A percentile compares a stretch with the other conserved stretches of the same genome.
phyloP scores from a whole-genome alignment of 2,888 invertebrate genomes.

The Blastobasis adustella region DNA sequence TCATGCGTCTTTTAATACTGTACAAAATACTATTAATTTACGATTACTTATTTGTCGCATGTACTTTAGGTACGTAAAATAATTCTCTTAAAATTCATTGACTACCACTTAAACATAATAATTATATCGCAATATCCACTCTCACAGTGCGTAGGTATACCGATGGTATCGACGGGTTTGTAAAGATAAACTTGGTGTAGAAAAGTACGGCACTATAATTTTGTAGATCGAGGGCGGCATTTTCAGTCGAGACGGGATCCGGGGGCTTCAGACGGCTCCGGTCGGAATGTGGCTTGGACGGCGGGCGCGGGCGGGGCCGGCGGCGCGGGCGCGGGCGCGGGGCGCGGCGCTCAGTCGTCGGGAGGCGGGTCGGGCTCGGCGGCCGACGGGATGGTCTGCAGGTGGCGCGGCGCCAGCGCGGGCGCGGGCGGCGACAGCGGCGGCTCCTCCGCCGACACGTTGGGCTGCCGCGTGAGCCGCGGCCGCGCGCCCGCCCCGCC shows the following conservation, averaged over 20 bases:
- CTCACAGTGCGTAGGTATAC: too few species aligned
- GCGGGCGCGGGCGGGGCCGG: constrained; percentile 22
- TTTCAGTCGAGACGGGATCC: too few species aligned
- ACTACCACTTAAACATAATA: too few species aligned
- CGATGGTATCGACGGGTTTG: too few species aligned
- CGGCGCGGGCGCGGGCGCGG: constrained; percentile 19
- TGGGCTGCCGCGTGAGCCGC: constrained; percentile 29
- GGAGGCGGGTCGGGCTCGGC: constrained; percentile 48
- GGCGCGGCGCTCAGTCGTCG: constrained; percentile 41
- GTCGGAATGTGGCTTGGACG: constrained; percentile 9
- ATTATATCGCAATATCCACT: too few species aligned
- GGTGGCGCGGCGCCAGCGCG: constrained; percentile 22
- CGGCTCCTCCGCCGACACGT: constrained; percentile 86
- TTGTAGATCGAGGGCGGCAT: too few species aligned
- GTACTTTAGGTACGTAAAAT: background rate
- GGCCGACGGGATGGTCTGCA: constrained; percentile 60
- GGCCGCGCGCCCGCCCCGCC: constrained; percentile 78
- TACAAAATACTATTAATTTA: constrained; percentile 29
- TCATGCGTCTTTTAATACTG: constrained; percentile 38
- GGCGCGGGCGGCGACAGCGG: constrained; percentile 84
- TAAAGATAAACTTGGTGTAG: too few species aligned
- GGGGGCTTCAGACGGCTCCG: background rate
- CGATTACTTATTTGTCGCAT: constrained; percentile 23
- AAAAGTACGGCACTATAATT: too few species aligned
- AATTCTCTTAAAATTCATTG: too few species aligned